Percentiles rank a stretch among this genome's conserved stretches.
These are phyloP conservation scores for Anarhynchus alexandrinus DNA, from an alignment of 2,113 vertebrate species.

Conservation along the genomic window DNA sequence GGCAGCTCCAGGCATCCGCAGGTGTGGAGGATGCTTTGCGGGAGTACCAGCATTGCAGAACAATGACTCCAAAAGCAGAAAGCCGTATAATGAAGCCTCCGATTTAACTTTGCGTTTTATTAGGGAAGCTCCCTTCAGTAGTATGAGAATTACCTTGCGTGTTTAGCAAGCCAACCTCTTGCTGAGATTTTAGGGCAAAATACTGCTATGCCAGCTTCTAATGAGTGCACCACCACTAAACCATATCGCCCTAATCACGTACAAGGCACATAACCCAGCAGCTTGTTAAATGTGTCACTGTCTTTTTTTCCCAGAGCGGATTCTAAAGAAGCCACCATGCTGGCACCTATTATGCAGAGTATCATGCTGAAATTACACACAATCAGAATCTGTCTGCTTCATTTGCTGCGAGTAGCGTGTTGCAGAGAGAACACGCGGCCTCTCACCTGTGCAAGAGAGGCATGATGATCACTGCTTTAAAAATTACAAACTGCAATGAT, in stretches of 20 bases:
- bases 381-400: background rate
- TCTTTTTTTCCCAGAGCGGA: background rate
- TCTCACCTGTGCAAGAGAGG: background rate
- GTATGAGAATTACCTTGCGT: background rate
- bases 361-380: background rate
- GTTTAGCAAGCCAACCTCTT: background rate
- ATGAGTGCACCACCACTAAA: background rate
- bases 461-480: background rate
- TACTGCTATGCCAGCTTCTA: background rate
- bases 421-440: accelerated
- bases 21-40: background rate
- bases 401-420: background rate
- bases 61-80: background rate
- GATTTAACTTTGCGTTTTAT: background rate
- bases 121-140: background rate
- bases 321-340: background rate
- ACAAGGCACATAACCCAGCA: background rate
- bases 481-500: background rate
- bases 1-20: background rate
- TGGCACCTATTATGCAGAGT: background rate
- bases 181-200: background rate
- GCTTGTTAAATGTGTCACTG: background rate
- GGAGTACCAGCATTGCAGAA: background rate
- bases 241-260: accelerated
- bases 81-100: background rate